Conservation (phyloP, 1,140 invertebrate genomes). For the Maniola jurtina region DNA sequence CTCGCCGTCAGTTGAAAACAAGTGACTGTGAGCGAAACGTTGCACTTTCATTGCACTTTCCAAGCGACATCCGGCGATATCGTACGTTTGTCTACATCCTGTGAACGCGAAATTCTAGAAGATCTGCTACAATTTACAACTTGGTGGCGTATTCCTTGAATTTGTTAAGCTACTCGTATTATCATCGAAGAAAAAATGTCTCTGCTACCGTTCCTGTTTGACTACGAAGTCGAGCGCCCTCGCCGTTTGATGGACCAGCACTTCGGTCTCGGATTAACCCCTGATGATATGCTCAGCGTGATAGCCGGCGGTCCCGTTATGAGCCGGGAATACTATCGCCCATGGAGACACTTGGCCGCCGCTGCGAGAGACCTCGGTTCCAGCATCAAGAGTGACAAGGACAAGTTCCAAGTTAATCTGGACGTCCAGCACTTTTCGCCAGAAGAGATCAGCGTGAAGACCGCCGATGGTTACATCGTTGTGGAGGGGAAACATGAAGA, state of each 20-base stretch:
- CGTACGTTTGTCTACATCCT: background rate
- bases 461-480: slow-evolving; percentile 83
- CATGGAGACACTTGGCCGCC: slow-evolving; percentile 73
- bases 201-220: slow-evolving; percentile 52
- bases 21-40: slow-evolving; percentile 16
- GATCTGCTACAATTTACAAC: background rate
- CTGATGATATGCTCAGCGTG: slow-evolving; percentile 77
- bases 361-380: slow-evolving; percentile 55
- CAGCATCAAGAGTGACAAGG: slow-evolving; percentile 62
- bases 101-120: background rate
- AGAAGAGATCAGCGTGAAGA: slow-evolving; percentile 88
- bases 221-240: slow-evolving; percentile 61
- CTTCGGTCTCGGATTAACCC: slow-evolving; percentile 79
- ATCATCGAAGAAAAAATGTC: slow-evolving; percentile 39
- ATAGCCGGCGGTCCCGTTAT: slow-evolving; percentile 47
- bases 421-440: slow-evolving; percentile 88
- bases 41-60: slow-evolving; percentile 11
- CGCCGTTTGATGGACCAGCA: slow-evolving; percentile 80
- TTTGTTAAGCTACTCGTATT: background rate
- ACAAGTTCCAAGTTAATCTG: slow-evolving; percentile 80
- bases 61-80: too few species aligned
- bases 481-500: slow-evolving; percentile 86
- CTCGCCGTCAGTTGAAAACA: slow-evolving; percentile 28
- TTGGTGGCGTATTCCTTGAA: background rate
- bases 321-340: slow-evolving; percentile 71